These are phyloP conservation scores for Torymus texanus DNA, from an alignment of 2,888 invertebrate species.

Conservation along the genomic window DNA sequence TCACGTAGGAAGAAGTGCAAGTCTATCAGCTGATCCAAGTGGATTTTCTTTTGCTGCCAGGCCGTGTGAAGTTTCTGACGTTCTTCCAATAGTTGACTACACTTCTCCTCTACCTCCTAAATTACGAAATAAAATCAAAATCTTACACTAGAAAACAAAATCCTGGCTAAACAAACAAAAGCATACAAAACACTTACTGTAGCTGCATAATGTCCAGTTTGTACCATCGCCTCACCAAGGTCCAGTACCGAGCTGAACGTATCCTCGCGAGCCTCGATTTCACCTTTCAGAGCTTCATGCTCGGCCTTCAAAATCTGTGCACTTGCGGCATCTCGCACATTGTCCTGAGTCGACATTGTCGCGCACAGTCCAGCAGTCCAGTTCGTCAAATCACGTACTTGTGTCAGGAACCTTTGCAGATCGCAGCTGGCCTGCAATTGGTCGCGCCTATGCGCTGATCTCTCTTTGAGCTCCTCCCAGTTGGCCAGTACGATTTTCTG, in stretches of 20 bases:
- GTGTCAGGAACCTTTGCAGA: constrained; percentile 91
- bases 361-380: constrained; percentile 90
- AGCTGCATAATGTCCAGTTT: constrained; percentile 88
- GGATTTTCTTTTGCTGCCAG: constrained; percentile 92
- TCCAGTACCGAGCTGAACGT: constrained; percentile 85
- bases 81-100: constrained; percentile 86
- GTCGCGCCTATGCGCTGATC: constrained; percentile 87
- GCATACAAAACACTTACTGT: constrained; percentile 73
- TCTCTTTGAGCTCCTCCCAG: constrained; percentile 91
- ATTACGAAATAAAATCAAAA: constrained; percentile 22
- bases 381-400: constrained; percentile 89
- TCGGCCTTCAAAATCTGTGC: constrained; percentile 90
- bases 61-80: constrained; percentile 86
- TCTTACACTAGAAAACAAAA: not conserved
- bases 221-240: constrained; percentile 88
- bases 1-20: constrained; percentile 96
- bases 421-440: constrained; percentile 91
- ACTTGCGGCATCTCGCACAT: constrained; percentile 87
- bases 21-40: constrained; percentile 93
- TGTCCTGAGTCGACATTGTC: constrained; percentile 87
- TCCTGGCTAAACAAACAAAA: not conserved
- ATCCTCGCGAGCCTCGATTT: constrained; percentile 92
- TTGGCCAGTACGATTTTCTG: constrained; percentile 90
- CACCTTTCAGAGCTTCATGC: constrained; percentile 87
- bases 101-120: constrained; percentile 87